Conservation (phyloP, 2,888 invertebrate species). For the Pristionchus maxplancki region DNA sequence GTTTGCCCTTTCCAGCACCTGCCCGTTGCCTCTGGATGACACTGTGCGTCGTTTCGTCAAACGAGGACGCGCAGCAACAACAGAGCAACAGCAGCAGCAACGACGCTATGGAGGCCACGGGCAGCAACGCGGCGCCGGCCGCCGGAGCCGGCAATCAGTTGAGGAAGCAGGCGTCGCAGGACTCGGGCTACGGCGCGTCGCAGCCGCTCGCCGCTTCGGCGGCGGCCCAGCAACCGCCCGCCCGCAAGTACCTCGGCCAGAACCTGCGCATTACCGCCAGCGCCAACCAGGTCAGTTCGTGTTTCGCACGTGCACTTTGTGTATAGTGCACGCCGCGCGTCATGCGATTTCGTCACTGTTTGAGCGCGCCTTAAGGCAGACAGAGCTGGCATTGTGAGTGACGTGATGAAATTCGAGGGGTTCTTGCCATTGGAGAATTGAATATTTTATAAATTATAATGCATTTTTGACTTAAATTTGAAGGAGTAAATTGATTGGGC, state of each 20-base stretch:
- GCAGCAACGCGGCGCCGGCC: background rate
- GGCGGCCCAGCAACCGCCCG: background rate
- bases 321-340: slow-evolving; percentile 19
- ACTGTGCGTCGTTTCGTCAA: slow-evolving; percentile 46
- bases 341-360: slow-evolving; percentile 42
- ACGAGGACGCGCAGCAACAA: slow-evolving; percentile 34
- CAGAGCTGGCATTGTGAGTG: background rate
- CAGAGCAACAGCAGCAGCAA: background rate
- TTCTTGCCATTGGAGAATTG: background rate
- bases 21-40: slow-evolving; percentile 22
- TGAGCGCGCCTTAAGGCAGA: background rate
- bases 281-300: slow-evolving; percentile 35
- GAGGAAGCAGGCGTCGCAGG: background rate
- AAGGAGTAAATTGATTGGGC: background rate
- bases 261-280: slow-evolving; percentile 61
- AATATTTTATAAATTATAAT: too few relatives aligned
- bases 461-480: background rate
- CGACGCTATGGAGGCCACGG: background rate
- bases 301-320: background rate
- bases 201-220: too few relatives aligned
- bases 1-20: background rate
- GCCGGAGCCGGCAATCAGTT: background rate
- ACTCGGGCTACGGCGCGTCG: slow-evolving; percentile 5
- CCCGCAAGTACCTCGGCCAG: slow-evolving; percentile 49
- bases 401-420: background rate